phyloP scores from a whole-genome alignment of 1,140 invertebrate genomes.

The Neotoxoptera formosana region DNA sequence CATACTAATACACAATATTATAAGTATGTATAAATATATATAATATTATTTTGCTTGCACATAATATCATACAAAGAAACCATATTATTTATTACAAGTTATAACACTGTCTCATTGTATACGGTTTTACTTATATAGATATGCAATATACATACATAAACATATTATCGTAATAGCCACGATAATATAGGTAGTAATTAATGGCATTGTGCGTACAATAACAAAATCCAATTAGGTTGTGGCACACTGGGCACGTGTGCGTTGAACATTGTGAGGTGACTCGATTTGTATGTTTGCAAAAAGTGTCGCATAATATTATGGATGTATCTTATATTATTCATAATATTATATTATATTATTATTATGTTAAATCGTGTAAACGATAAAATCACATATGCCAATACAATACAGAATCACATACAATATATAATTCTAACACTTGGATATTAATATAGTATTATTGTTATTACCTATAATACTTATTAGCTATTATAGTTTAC shows the following conservation, averaged over 20 bases:
- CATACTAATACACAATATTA: background rate
- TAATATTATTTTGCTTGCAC: background rate
- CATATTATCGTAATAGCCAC: background rate
- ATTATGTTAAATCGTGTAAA: no score
- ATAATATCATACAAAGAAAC: slow-evolving; percentile 37
- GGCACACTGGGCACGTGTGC: background rate
- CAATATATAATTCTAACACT: no score
- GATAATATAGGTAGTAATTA: background rate
- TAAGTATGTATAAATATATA: no score
- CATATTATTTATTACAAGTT: slow-evolving; percentile 37
- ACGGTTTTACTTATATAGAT: background rate
- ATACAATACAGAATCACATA: no score
- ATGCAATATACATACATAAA: background rate
- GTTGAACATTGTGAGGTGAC: background rate
- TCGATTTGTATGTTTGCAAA: background rate
- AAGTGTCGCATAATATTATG: background rate
- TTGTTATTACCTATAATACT: no score
- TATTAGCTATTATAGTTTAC: no score
- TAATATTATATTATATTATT: background rate
- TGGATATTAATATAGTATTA: no score
- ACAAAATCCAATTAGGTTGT: slow-evolving; percentile 8
- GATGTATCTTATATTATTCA: background rate
- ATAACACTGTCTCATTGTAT: background rate
- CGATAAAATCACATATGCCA: no score
- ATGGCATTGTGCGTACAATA: background rate